These are phyloP conservation scores for Cirrhinus molitorella DNA, from an alignment of 2,797 vertebrate species.

Conservation along the genomic window DNA sequence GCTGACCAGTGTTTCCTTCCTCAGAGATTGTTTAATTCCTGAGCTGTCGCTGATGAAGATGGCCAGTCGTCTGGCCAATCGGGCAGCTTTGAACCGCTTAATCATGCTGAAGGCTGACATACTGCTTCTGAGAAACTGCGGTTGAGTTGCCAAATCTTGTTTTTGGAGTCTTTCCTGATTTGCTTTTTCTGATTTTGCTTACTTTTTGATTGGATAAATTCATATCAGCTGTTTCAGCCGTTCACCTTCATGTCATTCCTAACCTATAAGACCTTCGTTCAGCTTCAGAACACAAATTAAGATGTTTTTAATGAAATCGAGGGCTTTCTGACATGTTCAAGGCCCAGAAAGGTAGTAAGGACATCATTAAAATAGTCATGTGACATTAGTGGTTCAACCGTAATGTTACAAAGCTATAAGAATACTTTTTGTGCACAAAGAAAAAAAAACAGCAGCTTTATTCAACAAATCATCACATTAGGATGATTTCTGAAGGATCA, in stretches of 20 bases:
- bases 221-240: not conserved
- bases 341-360: no score
- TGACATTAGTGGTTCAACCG: no score
- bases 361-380: no score
- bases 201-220: not conserved
- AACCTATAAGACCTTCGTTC: no score
- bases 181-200: not conserved
- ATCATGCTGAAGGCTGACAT: constrained; percentile 7
- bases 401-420: no score
- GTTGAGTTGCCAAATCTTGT: not conserved
- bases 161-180: not conserved
- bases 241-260: no score
- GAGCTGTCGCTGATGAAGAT: constrained; percentile 71
- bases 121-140: not conserved
- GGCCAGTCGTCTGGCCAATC: not conserved
- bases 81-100: not conserved
- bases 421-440: no score
- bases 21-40: constrained; percentile 70
- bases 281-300: no score
- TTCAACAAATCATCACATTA: no score
- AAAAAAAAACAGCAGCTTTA: no score
- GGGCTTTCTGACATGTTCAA: no score
- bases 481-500: not conserved
- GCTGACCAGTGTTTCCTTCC: constrained; percentile 70
- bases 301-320: no score